phyloP scores from a whole-genome alignment of 2,888 invertebrate species.

The Rhagophthalmus giganteus region DNA sequence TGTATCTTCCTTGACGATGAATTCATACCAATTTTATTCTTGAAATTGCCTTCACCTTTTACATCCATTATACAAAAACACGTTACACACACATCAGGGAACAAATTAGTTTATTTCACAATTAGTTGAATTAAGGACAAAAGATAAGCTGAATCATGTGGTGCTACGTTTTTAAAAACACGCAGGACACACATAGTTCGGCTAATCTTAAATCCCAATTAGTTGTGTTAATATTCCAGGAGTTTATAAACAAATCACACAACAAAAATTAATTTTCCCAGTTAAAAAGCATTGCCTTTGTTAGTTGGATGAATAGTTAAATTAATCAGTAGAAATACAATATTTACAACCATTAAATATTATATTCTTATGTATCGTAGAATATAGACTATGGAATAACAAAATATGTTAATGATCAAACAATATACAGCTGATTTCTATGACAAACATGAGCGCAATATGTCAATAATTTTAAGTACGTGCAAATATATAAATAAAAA shows the following conservation, averaged over 20 bases:
- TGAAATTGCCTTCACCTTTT: too few species aligned
- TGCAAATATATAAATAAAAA: too few species aligned
- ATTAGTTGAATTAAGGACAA: conserved; percentile 36
- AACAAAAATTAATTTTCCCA: not conserved
- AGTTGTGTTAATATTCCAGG: conserved; percentile 32
- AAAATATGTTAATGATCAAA: too few species aligned
- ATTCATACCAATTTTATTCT: too few species aligned
- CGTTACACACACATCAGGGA: conserved; percentile 6
- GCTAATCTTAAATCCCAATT: conserved; percentile 47
- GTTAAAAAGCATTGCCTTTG: conserved; percentile 4
- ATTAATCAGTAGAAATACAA: too few species aligned
- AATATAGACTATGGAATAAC: not conserved
- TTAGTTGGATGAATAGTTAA: conserved; percentile 3
- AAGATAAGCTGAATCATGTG: conserved; percentile 73
- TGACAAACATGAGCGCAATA: too few species aligned
- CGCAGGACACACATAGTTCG: conserved; percentile 63
- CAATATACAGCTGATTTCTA: too few species aligned
- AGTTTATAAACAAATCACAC: not conserved
- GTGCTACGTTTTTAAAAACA: conserved; percentile 63
- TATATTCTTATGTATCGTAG: not conserved
- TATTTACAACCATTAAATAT: too few species aligned
- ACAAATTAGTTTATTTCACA: conserved; percentile 30
- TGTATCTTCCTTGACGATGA: too few species aligned
- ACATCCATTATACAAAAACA: not conserved
- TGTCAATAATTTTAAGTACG: too few species aligned